Conservation (phyloP, 1,140 invertebrate genomes). For the Drosophila saltans region DNA sequence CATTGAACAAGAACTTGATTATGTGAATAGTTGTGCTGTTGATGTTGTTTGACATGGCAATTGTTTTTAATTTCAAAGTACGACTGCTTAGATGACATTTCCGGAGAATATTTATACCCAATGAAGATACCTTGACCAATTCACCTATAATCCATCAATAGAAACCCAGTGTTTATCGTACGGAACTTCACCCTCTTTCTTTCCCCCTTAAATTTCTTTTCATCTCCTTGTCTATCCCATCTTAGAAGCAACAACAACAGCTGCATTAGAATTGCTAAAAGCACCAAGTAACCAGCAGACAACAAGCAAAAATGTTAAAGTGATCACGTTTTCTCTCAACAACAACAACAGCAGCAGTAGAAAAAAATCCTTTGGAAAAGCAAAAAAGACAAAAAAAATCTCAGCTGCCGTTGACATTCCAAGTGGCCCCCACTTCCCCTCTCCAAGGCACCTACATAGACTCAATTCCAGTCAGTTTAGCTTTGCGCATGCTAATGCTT, state of each 20-base stretch:
- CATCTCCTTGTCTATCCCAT: conserved; percentile 14
- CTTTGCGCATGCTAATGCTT: conserved; percentile 77
- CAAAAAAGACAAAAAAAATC: conserved; percentile 54
- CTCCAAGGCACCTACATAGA: neutral
- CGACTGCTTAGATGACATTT: conserved; percentile 42
- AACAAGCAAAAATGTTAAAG: conserved; percentile 79
- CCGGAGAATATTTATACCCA: conserved; percentile 25
- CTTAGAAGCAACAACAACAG: conserved; percentile 44
- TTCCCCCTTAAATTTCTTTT: conserved; percentile 48
- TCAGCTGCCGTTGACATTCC: conserved; percentile 80
- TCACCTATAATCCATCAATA: conserved; percentile 68
- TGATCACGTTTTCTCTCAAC: conserved; percentile 74
- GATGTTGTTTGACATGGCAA: conserved; percentile 56
- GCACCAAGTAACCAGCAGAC: conserved; percentile 52
- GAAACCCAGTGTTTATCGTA: conserved; percentile 62
- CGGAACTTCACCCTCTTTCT: conserved; percentile 49
- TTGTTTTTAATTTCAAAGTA: conserved; percentile 61
- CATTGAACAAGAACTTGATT: conserved; percentile 34
- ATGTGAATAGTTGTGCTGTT: conserved; percentile 34
- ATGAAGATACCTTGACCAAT: conserved; percentile 29
- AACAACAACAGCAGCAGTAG: conserved; percentile 4
- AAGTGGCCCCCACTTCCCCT: conserved; percentile 22
- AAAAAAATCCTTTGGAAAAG: conserved; percentile 59
- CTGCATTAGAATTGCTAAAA: conserved; percentile 80
- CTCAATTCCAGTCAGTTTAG: conserved; percentile 25